Evolutionary conservation across 2,797 vertebrate genomes (phyloP).

Genomic region (Danio albolineatus): DNA sequence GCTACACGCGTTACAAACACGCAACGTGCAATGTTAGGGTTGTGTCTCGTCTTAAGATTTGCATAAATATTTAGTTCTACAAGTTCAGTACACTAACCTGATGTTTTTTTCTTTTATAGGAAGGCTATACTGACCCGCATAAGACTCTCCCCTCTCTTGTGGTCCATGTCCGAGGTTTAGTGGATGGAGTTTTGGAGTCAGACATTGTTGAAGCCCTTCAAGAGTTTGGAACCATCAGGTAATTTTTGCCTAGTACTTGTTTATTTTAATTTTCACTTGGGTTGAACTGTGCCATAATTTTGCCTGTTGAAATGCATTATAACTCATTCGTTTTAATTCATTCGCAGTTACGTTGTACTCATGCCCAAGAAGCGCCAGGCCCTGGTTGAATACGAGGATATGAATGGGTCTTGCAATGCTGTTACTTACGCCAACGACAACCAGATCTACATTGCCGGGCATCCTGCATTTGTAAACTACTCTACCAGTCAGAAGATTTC

Average conservation of each 20-base stretch:
- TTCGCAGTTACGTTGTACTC: slow-evolving; percentile 91
- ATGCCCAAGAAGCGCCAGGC: slow-evolving; percentile 98
- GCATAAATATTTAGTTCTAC: neutral
- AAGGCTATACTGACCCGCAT: slow-evolving; percentile 92
- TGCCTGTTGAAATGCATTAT: neutral
- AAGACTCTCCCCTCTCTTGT: slow-evolving; percentile 94
- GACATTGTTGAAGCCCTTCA: slow-evolving; percentile 95
- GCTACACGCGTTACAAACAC: neutral
- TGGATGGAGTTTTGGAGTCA: slow-evolving; percentile 92
- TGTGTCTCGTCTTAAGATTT: neutral
- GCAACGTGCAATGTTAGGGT: neutral
- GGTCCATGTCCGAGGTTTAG: slow-evolving; percentile 92
- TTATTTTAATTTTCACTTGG: too few relatives aligned
- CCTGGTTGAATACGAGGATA: slow-evolving; percentile 93
- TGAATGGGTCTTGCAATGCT: slow-evolving; percentile 90
- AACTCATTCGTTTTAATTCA: neutral
- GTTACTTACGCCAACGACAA: slow-evolving; percentile 94
- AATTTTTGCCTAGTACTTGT: slow-evolving; percentile 20
- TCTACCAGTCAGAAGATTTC: slow-evolving; percentile 98
- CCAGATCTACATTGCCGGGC: slow-evolving; percentile 94
- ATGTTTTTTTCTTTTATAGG: slow-evolving; percentile 70
- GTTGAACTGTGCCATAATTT: neutral
- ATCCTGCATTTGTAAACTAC: slow-evolving; percentile 95
- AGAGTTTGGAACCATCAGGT: slow-evolving; percentile 96
- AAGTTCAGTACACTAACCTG: neutral